These are phyloP conservation scores for Mnemiopsis leidyi DNA, from an alignment of 37 sponge, comb jelly and placozoan genomes.

Conservation along the genomic window DNA sequence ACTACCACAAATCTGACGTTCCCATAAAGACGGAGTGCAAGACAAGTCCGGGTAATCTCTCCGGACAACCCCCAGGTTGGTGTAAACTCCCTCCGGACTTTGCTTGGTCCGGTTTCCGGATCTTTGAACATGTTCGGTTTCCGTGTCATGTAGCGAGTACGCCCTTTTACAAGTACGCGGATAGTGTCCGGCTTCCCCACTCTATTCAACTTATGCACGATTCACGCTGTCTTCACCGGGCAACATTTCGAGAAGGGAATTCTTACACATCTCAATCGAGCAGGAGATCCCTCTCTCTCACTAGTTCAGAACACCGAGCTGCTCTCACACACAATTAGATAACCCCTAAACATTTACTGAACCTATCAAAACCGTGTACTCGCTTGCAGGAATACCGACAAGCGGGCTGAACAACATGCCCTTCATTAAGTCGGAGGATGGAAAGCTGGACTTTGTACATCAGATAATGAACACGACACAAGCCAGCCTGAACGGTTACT, in stretches of 20 bases:
- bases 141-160: not conserved
- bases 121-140: not conserved
- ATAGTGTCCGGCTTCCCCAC: not conserved
- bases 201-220: not conserved
- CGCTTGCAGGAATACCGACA: not conserved
- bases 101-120: not conserved
- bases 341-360: not conserved
- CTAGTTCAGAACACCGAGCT: no score
- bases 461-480: conserved; percentile 52
- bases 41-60: not conserved
- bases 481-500: conserved; percentile 40
- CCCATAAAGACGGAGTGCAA: conserved; percentile 1
- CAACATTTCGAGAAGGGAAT: not conserved
- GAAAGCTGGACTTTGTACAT: not conserved
- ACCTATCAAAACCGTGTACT: no score
- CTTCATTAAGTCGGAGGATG: conserved; percentile 35
- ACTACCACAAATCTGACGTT: not conserved
- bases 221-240: not conserved
- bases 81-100: not conserved
- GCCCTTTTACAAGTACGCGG: not conserved
- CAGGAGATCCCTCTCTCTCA: not conserved
- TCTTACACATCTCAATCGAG: not conserved
- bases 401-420: conserved; percentile 18
- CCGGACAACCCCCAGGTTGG: not conserved
- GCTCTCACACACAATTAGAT: not conserved